Base-by-base conservation (phyloP, 2,113 vertebrate species). In the Montifringilla adamsi region DNA sequence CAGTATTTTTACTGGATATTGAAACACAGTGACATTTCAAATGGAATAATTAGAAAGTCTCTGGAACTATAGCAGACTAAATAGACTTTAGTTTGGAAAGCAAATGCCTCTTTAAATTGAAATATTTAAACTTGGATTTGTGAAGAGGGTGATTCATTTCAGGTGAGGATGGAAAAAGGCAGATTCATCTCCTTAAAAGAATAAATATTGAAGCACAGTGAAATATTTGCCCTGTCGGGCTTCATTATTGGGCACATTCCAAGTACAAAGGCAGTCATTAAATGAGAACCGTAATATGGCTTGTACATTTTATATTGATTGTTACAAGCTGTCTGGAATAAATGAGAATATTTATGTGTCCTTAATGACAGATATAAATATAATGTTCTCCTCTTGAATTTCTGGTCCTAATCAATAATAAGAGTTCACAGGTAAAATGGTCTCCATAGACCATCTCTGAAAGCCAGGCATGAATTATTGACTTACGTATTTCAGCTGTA, bases 41-140 rank as follows among this genome's bases (percentile, higher is more conserved):
- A 92, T 72, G 46, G 44, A 91, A 78, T 91, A 95, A 96, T 96
- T 92, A 96, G 84, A 91, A 94, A 96, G 74, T 47, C 79, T 26
- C 64, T 60, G 28, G 69, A 59, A 63, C 69, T 70, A 50, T 68
- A 97, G 95, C 33, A 89, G 80, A 94, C 87, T 95, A 97, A 90
- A 85, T 5, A 94, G 93, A 93, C 76, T 78, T 94, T 19, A 12
- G 28, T 74, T 74, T 93, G 94, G 49, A 96, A 97, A 97, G 87
- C 41, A 95, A 85, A 94, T 73, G 23, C 3, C 94, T 96, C 62
- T 91, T 87, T 89, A 93, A 94, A 97, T 39, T 77, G 79, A 97
- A 96, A 91, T 93, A 95, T 81, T 73, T 80, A 77, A 94, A 94
- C 78, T 80, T 91, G 86, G 87, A 93, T 93, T 87, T 70, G 93